Base-by-base conservation (phyloP, 2,888 invertebrate genomes). In the Teinopalpus imperialis region DNA sequence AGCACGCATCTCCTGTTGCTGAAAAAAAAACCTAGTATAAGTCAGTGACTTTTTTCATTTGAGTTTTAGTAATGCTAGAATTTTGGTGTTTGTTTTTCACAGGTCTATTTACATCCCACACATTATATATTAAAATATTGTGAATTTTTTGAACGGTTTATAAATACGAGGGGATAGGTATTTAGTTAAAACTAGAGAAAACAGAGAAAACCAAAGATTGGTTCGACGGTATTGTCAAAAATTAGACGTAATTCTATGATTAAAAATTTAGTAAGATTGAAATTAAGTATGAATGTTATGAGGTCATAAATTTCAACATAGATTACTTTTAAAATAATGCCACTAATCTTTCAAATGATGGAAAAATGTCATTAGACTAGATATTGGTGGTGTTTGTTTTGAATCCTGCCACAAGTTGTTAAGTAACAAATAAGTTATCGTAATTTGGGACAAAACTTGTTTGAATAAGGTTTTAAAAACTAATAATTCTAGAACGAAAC, bases 201-300 rank as follows among this genome's bases (percentile, higher is more conserved):
- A n/a, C n/a, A n/a, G n/a, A n/a, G n/a, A n/a, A 27, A 46, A 46
- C 46, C 46, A 46, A 46, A 46, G 46, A 41, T 46, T 29, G 35
- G 41, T 39, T 27, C 32, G 26, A 40, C 23, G 9, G 23, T 30
- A 14, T 32, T 37, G 37, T 45, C 26, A n/a, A 8, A 37, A 31
- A 31, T 37, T n/a, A n/a, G n/a, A 9, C 32, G 26, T 8, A 44
- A 14, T 10, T 27, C 7, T 27, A 24, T 7, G 10, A 12, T 24
- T 16, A n/a, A 26, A n/a, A 42, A 31, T 32, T 41, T 16, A 24
- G n/a, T 1, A 5, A 8, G 8, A 5, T 10, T 1, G 12, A 5
- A 6, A 27, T n/a, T n/a, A n/a, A n/a, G n/a, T n/a, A n/a, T n/a
- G n/a, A n/a, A n/a, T n/a, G n/a, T n/a, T n/a, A n/a, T n/a, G n/a